Evolutionary conservation across 1,140 invertebrate species (phyloP), one percentile per base, ranked within the genome.

Genomic region (Maconellicoccus hirsutus): DNA sequence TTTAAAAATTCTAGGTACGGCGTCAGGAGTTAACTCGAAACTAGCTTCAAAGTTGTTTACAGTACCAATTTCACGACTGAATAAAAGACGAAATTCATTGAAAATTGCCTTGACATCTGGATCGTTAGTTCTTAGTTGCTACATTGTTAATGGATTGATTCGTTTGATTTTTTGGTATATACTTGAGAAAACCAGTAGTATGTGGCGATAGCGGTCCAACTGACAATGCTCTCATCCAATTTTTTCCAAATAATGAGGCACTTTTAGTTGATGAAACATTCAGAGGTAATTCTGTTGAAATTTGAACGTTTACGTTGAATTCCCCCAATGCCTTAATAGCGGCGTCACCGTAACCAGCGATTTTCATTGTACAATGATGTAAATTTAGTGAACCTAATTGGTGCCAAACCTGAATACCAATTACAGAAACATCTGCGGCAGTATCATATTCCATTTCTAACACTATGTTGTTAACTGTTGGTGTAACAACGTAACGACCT

Each of bases 1-100:
- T 72, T 78, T 78, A 23, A 77, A 70, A 73, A 78, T 79, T 73
- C 76, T 75, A 21, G 78, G 77, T 39, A 33, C 52, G 19, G 69
- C 70, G 59, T 72, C 66, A 14, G 59, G 8, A 23, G 19, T 69
- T 23, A 66, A 16, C 10, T 25, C 10, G 22, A 66, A 23, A 1
- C 1, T 66, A 23, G 25, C 25, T 23, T 25, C 14, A 66, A 66
- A 66, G 16, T 66, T 23, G 4, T 26, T 25, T 66, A 66, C 25
- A 12, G 61, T 26, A 25, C 61, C 25, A 4, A 10, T 10, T 23
- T 66, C 22, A 66, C 10, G 10, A 66, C 25, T 25, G 25, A 66
- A 66, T 4, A 66, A 22, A 10, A 23, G 6, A 4, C 19, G 2
- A 66, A 66, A 66, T 26, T 66, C 61, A 8, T 12, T 66, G 6